phyloP scores from a whole-genome alignment of 2,797 vertebrate genomes.

The Typhlichthys subterraneus region DNA sequence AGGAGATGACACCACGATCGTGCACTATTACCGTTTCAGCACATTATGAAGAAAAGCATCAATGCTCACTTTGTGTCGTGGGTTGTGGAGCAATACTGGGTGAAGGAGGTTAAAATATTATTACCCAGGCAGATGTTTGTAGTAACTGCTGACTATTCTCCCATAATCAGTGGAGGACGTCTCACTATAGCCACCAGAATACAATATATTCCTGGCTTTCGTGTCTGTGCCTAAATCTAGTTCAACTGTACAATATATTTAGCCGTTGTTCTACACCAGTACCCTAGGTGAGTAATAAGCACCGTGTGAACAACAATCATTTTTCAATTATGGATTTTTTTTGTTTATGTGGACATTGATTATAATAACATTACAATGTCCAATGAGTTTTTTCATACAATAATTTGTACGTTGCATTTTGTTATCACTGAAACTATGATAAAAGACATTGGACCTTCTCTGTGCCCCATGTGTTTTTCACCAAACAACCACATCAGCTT shows the following conservation, averaged over 20 bases:
- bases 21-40: constrained; percentile 55
- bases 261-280: too few relatives aligned
- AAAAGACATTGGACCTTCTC: constrained; percentile 62
- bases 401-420: not conserved
- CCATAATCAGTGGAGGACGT: constrained; percentile 10
- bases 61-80: constrained; percentile 33
- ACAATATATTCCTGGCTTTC: constrained; percentile 9
- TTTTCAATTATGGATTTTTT: too few relatives aligned
- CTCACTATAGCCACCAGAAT: constrained; percentile 12
- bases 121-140: constrained; percentile 4
- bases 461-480: constrained; percentile 71
- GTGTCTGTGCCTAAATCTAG: constrained; percentile 16
- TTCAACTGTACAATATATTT: not conserved
- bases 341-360: too few relatives aligned
- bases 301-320: too few relatives aligned
- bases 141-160: constrained; percentile 23
- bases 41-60: constrained; percentile 43
- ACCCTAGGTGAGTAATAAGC: constrained; percentile 11
- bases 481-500: constrained; percentile 79
- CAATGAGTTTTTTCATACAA: too few relatives aligned
- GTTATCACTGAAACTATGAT: constrained; percentile 51
- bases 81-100: constrained; percentile 30
- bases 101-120: constrained; percentile 19
- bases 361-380: too few relatives aligned
- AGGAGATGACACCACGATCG: constrained; percentile 68